Evolutionary conservation across 1,140 invertebrate species (phyloP), one percentile per base, ranked within the genome.

Genomic region (Listronotus oregonensis): DNA sequence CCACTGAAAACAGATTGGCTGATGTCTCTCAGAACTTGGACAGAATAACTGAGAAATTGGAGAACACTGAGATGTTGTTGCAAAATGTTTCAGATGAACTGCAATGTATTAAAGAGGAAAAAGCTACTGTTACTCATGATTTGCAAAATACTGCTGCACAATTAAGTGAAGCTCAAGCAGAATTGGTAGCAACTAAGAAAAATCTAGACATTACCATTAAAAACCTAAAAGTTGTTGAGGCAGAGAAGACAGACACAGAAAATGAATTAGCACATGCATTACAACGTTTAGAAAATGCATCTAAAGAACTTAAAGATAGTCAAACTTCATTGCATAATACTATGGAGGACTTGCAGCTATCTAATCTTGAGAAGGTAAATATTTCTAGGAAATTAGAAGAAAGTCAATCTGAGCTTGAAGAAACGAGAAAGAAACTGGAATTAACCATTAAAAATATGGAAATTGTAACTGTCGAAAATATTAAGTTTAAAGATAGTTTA

Each of bases 31-130:
- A 12, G 6, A 5, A 44, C 15, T 44, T 44, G 12, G 42, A 44
- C 4, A 12, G 12, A 12, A 44, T 12, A 12, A 6, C 12, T 6
- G 12, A 18, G 12, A n/a, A 60, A 3, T 40, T 51, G 1, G 27
- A 51, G 3, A 9, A 31, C 6, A 27, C 49, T 27, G 18, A 51
- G 27, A 51, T 14, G 9, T 51, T 51, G 17, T 5, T 18, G n/a
- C 17, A 34, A 51, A 51, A 51, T 31, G 27, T 27, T 51, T 51
- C 18, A 7, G 18, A 34, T 12, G 49, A 51, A 51, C 14, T 51
- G 18, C 9, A 27, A 12, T 2, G 18, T 4, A 10, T 17, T 6
- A 51, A 51, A 51, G 9, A 17, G 10, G 27, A 18, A 34, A 34
- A n/a, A 51, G 15, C 12, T 11, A 51, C 3, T 27, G 11, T 51